A percentile compares a stretch with the other conserved stretches of the same genome.
phyloP scores from a whole-genome alignment of 2,888 invertebrate genomes.

The Polydrusus tereticollis region DNA sequence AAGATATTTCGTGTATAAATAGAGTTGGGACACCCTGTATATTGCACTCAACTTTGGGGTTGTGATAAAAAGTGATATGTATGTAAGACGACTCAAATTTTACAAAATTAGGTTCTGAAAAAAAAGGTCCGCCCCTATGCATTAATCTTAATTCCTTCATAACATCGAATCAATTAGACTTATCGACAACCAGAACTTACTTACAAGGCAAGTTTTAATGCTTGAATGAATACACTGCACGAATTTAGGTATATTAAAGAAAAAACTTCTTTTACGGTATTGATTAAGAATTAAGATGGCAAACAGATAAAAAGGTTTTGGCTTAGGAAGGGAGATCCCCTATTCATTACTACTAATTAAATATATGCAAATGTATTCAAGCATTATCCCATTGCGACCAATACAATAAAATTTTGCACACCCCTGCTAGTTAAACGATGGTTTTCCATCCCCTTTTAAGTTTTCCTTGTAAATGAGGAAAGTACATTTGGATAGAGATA shows the following conservation, averaged over 20 bases:
- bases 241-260: neutral
- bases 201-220: too few relatives aligned
- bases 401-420: slow-evolving; percentile 28
- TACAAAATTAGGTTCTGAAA: too few relatives aligned
- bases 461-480: neutral
- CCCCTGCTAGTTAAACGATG: neutral
- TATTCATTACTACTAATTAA: slow-evolving; percentile 49
- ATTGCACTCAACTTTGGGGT: too few relatives aligned
- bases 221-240: too few relatives aligned
- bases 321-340: slow-evolving; percentile 27
- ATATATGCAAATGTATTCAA: slow-evolving; percentile 53
- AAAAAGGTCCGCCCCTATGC: too few relatives aligned
- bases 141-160: too few relatives aligned
- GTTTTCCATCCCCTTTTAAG: neutral
- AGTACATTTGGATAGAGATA: neutral
- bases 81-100: too few relatives aligned
- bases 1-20: too few relatives aligned
- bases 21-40: too few relatives aligned
- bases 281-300: slow-evolving; percentile 21
- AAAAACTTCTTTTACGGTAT: neutral
- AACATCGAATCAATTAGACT: too few relatives aligned
- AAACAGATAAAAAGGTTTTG: slow-evolving; percentile 22
- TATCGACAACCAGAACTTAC: too few relatives aligned
- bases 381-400: slow-evolving; percentile 29
- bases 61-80: too few relatives aligned